A percentile compares a stretch with the other conserved stretches of the same genome.
Evolutionary conservation across 2,888 invertebrate genomes (phyloP).

Genomic region (Eristalis arbustorum): DNA sequence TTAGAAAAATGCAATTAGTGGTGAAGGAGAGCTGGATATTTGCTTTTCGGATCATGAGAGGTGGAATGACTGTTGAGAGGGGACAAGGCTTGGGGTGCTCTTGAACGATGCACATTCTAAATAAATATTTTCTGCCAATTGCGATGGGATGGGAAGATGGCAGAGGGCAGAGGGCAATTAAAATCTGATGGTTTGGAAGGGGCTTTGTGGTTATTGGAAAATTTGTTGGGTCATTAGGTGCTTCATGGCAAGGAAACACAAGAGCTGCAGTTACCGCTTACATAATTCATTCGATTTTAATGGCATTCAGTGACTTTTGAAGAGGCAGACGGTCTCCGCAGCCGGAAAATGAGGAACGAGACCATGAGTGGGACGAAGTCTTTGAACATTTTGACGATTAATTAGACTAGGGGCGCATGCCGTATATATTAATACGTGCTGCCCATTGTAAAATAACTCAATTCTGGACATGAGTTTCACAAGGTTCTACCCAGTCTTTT

Average conservation of each 20-base stretch:
- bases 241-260: not conserved
- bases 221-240: not conserved
- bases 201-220: not conserved
- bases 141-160: not conserved
- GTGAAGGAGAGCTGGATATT: slow-evolving; percentile 16
- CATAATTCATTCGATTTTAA: too few relatives aligned
- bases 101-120: not conserved
- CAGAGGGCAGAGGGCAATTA: not conserved
- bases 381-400: too few relatives aligned
- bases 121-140: not conserved
- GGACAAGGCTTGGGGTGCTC: not conserved
- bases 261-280: too few relatives aligned
- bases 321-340: too few relatives aligned
- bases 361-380: too few relatives aligned
- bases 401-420: too few relatives aligned
- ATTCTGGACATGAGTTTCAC: too few relatives aligned
- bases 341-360: too few relatives aligned
- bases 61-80: not conserved
- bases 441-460: too few relatives aligned
- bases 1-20: slow-evolving; percentile 56
- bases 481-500: too few relatives aligned
- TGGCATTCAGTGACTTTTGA: too few relatives aligned
- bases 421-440: too few relatives aligned
- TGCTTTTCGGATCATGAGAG: slow-evolving; percentile 15
- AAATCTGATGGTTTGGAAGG: not conserved